These are phyloP conservation scores for Drosophila paulistorum DNA, from an alignment of 1,140 invertebrate species.

Conservation along the genomic window DNA sequence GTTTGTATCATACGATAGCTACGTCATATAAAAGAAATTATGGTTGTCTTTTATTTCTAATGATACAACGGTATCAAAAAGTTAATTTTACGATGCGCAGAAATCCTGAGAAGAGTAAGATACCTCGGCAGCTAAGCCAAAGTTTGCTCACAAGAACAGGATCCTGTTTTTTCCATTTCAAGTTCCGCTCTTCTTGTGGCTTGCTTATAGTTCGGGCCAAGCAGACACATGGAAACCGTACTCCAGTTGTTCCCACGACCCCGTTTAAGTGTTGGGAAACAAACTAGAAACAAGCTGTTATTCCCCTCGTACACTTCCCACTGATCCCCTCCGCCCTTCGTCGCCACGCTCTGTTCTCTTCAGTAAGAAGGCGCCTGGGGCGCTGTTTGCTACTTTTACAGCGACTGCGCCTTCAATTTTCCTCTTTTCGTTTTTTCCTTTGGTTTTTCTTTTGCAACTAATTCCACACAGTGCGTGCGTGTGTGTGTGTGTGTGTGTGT, in stretches of 20 bases:
- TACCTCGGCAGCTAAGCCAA: background rate
- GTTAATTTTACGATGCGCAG: too few relatives aligned
- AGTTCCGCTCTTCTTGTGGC: background rate
- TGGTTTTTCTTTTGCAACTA: conserved; percentile 68
- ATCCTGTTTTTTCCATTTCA: too few relatives aligned
- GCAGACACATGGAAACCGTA: background rate
- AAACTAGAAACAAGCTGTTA: conserved; percentile 59
- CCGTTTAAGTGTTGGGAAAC: conserved; percentile 74
- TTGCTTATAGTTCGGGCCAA: conserved; percentile 45
- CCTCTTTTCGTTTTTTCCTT: conserved; percentile 52
- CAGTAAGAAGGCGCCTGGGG: conserved; percentile 44
- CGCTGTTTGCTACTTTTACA: conserved; percentile 75
- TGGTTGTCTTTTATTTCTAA: too few relatives aligned
- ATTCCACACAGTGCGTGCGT: conserved; percentile 47
- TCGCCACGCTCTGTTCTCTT: background rate
- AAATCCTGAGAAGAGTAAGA: background rate
- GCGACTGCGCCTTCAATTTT: conserved; percentile 62
- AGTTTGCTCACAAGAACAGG: too few relatives aligned
- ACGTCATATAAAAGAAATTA: too few relatives aligned
- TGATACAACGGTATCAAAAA: too few relatives aligned
- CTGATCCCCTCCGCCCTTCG: background rate
- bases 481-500: conserved; percentile 16
- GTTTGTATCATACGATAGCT: too few relatives aligned
- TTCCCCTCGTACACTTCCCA: background rate
- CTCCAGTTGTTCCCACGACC: conserved; percentile 3